Percentiles rank a stretch among this genome's conserved stretches.
Conservation (phyloP, 2,113 vertebrate genomes). For the Nycticorax nycticorax region DNA sequence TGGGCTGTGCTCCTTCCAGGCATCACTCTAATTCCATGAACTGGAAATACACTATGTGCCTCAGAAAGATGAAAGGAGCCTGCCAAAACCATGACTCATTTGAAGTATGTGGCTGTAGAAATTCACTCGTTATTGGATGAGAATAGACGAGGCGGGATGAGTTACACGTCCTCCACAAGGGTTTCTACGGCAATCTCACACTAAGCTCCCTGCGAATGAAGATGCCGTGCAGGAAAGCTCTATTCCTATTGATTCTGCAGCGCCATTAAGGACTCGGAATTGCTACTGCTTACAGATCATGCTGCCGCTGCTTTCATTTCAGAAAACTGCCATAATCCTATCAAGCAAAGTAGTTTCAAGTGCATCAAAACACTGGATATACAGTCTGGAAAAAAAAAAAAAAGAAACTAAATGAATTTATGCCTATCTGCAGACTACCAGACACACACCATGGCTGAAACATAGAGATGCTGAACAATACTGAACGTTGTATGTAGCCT, state of each 20-base stretch:
- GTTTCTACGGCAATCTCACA: constrained; percentile 64
- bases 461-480: neutral
- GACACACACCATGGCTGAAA: neutral
- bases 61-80: neutral
- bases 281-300: neutral
- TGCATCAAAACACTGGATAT: neutral
- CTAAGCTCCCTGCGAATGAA: constrained; percentile 1
- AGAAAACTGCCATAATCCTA: neutral
- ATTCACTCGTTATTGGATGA: constrained; percentile 25
- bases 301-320: neutral
- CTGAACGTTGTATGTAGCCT: neutral
- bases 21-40: neutral
- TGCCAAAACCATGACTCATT: constrained; percentile 9
- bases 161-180: neutral
- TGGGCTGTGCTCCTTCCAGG: neutral
- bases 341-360: neutral
- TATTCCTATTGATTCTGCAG: constrained; percentile 26
- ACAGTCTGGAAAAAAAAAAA: neutral
- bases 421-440: neutral
- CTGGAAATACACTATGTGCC: neutral
- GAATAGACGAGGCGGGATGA: neutral
- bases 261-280: neutral
- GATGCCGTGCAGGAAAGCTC: neutral
- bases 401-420: neutral
- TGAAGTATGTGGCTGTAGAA: constrained; percentile 16